A percentile compares a stretch with the other conserved stretches of the same genome.
These are phyloP conservation scores for Oncorhynchus keta DNA, from an alignment of 2,113 vertebrate genomes.

Conservation along the genomic window DNA sequence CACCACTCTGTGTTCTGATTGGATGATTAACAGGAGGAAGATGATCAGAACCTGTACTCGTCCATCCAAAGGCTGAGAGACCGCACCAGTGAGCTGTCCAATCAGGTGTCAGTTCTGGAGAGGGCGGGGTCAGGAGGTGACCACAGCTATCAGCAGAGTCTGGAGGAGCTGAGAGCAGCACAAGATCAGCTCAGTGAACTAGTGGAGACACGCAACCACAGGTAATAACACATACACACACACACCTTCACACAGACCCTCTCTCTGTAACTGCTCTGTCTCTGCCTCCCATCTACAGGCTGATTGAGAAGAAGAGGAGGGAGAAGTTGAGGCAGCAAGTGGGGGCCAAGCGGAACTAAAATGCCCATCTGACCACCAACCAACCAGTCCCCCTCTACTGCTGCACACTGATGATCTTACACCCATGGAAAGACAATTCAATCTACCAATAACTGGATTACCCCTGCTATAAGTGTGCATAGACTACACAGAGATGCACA, in stretches of 20 bases:
- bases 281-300: slow-evolving; percentile 49
- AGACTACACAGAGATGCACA: neutral
- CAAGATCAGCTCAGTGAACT: slow-evolving; percentile 83
- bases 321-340: slow-evolving; percentile 78
- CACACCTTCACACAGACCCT: neutral
- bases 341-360: slow-evolving; percentile 78
- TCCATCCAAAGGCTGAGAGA: slow-evolving; percentile 86
- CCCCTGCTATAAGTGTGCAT: slow-evolving; percentile 1
- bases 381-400: neutral
- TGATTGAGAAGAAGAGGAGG: slow-evolving; percentile 84
- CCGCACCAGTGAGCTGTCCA: slow-evolving; percentile 80
- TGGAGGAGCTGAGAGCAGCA: slow-evolving; percentile 78
- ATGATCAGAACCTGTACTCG: slow-evolving; percentile 84
- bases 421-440: slow-evolving; percentile 8
- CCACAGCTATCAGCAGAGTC: slow-evolving; percentile 81
- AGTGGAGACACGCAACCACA: slow-evolving; percentile 82
- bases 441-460: slow-evolving; percentile 30
- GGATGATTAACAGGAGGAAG: slow-evolving; percentile 76
- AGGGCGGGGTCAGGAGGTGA: slow-evolving; percentile 72
- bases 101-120: slow-evolving; percentile 80
- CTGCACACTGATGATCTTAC: neutral
- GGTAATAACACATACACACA: slow-evolving; percentile 62
- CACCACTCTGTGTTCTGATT: neutral
- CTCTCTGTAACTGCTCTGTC: neutral
- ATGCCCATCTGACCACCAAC: too few species aligned